Conservation (phyloP, 1,140 invertebrate species). For the Mercenaria mercenaria region DNA sequence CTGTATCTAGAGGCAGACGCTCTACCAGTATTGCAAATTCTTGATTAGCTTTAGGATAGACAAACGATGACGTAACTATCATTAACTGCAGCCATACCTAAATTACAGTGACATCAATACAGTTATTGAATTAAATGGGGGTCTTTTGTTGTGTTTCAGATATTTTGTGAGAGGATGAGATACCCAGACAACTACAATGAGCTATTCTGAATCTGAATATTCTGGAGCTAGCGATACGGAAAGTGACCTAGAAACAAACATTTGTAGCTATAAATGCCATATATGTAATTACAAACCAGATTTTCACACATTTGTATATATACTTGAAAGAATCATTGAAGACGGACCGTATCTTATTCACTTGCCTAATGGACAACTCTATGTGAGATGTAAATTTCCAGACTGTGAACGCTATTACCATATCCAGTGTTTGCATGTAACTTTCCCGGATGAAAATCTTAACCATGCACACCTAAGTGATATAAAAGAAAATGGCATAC, state of each 20-base stretch:
- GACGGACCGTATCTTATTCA: neutral
- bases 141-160: too few relatives aligned
- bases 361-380: neutral
- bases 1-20: too few relatives aligned
- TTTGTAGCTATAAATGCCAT: neutral
- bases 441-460: neutral
- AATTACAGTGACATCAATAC: too few relatives aligned
- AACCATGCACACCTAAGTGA: neutral
- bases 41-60: too few relatives aligned
- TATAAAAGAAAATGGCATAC: neutral
- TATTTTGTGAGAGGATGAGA: too few relatives aligned
- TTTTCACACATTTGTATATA: neutral
- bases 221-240: neutral
- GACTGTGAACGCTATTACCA: neutral
- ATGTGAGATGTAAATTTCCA: neutral
- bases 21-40: too few relatives aligned
- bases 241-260: neutral
- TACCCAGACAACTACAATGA: too few relatives aligned
- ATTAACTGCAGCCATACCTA: too few relatives aligned
- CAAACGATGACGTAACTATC: too few relatives aligned
- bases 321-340: neutral
- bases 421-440: neutral
- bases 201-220: neutral
- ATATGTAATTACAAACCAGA: neutral
- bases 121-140: too few relatives aligned